Conservation (phyloP, 2,113 vertebrate species). For the Actinemys pallida region DNA sequence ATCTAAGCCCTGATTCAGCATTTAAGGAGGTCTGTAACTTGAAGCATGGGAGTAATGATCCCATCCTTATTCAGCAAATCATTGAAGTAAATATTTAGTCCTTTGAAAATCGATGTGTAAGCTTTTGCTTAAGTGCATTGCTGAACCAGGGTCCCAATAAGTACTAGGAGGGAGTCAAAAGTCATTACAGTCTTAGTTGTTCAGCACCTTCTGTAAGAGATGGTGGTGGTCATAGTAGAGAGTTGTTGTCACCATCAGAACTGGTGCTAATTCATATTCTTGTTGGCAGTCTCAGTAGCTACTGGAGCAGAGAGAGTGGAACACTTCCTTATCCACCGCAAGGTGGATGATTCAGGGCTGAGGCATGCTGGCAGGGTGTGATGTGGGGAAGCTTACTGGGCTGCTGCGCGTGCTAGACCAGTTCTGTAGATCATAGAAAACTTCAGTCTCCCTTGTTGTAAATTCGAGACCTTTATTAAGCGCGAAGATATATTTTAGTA, state of each 20-base stretch:
- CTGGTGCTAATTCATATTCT: background rate
- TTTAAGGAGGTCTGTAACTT: background rate
- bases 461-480: background rate
- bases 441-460: background rate
- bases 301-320: background rate
- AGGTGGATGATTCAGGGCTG: background rate
- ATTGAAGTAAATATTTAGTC: background rate
- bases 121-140: background rate
- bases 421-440: background rate
- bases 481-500: background rate
- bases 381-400: background rate
- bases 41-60: background rate
- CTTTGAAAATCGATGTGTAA: background rate
- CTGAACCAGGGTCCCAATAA: background rate
- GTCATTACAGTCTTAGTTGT: background rate
- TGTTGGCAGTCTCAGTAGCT: background rate
- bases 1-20: background rate
- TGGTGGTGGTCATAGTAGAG: background rate
- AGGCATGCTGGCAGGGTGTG: background rate
- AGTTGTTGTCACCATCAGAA: background rate
- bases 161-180: background rate
- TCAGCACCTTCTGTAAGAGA: background rate
- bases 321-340: background rate
- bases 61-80: background rate
- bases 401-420: background rate